phyloP scores from a whole-genome alignment of 2,797 vertebrate species.

The Graptemys geographica region DNA sequence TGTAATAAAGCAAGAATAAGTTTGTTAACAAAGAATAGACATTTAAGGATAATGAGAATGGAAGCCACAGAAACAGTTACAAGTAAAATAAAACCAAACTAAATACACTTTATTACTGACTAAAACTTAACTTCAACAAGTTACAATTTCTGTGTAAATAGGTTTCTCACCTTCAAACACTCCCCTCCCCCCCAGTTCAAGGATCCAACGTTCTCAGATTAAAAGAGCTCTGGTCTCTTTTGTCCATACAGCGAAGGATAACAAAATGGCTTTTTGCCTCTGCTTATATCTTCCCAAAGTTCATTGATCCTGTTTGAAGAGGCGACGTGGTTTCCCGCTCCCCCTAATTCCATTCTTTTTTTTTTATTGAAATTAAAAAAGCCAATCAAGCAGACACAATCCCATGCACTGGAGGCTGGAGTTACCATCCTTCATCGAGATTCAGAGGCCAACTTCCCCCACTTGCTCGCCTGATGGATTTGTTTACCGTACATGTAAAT shows the following conservation, averaged over 20 bases:
- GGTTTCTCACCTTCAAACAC: neutral
- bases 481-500: too few relatives aligned
- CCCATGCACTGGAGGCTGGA: too few relatives aligned
- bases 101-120: neutral
- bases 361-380: neutral
- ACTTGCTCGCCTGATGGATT: too few relatives aligned
- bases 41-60: neutral
- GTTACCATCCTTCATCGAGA: too few relatives aligned
- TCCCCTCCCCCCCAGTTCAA: accelerated
- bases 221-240: neutral
- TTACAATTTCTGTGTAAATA: neutral
- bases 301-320: neutral
- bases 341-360: too few relatives aligned
- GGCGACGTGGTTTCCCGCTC: neutral
- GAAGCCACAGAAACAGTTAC: neutral
- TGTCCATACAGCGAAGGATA: neutral
- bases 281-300: neutral
- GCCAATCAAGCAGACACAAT: neutral
- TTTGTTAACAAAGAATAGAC: neutral
- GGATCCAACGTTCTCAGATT: neutral
- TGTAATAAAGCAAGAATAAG: neutral
- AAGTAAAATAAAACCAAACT: neutral
- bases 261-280: too few relatives aligned
- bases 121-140: neutral
- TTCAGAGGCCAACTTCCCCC: too few relatives aligned